Conservation (phyloP, 2,797 vertebrate species). For the Mus spretus region DNA sequence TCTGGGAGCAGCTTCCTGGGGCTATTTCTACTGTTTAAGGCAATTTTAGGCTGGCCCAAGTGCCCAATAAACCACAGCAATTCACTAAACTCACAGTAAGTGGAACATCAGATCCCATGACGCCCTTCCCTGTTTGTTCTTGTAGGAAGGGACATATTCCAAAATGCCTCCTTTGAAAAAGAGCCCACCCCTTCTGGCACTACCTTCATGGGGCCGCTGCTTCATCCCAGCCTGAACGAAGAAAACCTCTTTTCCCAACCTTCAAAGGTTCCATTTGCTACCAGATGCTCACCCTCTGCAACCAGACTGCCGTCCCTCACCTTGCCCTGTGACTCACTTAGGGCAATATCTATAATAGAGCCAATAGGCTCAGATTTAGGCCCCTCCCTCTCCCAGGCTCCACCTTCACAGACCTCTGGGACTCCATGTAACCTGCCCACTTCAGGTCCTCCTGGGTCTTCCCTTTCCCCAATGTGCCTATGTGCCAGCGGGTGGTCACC, state of each 20-base stretch:
- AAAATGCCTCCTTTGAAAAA: background rate
- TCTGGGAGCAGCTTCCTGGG: background rate
- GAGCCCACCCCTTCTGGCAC: rapidly evolving
- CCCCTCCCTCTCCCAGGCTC: background rate
- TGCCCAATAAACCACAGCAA: background rate
- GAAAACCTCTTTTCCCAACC: background rate
- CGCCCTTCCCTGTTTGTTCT: rapidly evolving
- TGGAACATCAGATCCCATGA: background rate
- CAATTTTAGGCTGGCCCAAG: background rate
- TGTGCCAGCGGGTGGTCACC: background rate
- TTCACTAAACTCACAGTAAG: background rate
- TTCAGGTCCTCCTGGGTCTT: background rate
- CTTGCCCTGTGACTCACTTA: background rate
- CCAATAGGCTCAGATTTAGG: background rate
- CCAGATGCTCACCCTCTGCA: background rate
- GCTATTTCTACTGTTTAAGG: background rate
- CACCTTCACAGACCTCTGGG: background rate
- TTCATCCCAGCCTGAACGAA: background rate
- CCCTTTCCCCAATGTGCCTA: background rate
- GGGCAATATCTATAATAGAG: rapidly evolving
- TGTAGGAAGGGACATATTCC: background rate
- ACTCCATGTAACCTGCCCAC: background rate
- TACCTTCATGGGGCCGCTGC: no score
- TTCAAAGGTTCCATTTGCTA: no score
- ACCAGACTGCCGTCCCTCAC: background rate